Percentiles rank a stretch among this genome's conserved stretches.
These are phyloP conservation scores for Meda fulgida DNA, from an alignment of 2,797 vertebrate species.

Conservation along the genomic window DNA sequence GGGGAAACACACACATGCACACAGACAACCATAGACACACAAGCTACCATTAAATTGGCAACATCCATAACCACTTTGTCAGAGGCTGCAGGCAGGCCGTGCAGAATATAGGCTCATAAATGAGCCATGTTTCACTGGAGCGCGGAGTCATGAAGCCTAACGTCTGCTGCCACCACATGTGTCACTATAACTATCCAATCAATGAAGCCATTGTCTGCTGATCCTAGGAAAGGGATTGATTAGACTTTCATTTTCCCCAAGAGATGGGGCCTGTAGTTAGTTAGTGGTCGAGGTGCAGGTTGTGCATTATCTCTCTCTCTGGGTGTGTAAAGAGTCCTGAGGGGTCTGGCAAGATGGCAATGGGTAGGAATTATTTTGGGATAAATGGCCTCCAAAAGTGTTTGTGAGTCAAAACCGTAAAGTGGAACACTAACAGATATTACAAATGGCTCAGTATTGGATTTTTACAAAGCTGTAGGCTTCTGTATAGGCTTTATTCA, in stretches of 20 bases:
- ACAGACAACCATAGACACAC: not conserved
- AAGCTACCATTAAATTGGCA: slow-evolving; percentile 23
- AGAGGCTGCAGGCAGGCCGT: not conserved
- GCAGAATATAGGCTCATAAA: not conserved
- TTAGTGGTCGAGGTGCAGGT: not conserved
- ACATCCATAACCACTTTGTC: slow-evolving; percentile 39
- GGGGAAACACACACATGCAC: not conserved
- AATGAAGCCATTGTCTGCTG: slow-evolving; percentile 23
- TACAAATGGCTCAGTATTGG: not conserved
- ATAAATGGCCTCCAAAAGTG: not conserved
- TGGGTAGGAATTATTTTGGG: not conserved
- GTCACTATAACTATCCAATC: slow-evolving; percentile 32
- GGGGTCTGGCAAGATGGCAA: not conserved
- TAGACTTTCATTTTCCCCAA: not conserved
- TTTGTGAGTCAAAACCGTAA: not conserved
- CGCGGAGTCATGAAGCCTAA: slow-evolving; percentile 24
- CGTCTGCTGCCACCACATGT: slow-evolving; percentile 19
- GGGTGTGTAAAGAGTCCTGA: not conserved
- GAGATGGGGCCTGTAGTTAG: not conserved
- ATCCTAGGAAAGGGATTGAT: slow-evolving; percentile 10
- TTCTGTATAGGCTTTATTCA: not conserved
- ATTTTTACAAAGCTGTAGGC: not conserved
- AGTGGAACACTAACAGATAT: slow-evolving; percentile 9
- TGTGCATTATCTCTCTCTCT: not conserved
- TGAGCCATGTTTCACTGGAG: slow-evolving; percentile 34